Percentiles rank a stretch among this genome's conserved stretches.
Conservation (phyloP, 2,113 vertebrate species). For the Channa maculata region DNA sequence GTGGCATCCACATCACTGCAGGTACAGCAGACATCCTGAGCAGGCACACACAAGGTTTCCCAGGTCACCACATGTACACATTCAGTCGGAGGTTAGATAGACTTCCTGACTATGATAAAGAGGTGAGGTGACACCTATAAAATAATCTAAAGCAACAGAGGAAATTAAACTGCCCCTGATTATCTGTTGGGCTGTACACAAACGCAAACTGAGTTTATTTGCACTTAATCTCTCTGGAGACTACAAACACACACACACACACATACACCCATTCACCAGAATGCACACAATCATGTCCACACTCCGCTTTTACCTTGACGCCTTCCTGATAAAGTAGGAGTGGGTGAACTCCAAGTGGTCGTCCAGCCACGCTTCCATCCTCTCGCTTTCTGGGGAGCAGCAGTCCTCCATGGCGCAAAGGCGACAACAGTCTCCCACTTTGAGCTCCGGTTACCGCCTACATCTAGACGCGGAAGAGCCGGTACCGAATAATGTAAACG, state of each 20-base stretch:
- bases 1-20: neutral
- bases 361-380: conserved; percentile 96
- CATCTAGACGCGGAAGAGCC: conserved; percentile 24
- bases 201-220: conserved; percentile 4
- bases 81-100: neutral
- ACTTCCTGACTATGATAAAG: neutral
- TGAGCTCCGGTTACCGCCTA: conserved; percentile 28
- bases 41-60: neutral
- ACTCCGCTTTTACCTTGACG: conserved; percentile 86
- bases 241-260: too few species aligned
- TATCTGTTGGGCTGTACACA: conserved; percentile 12
- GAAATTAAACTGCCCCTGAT: neutral
- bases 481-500: neutral
- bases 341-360: conserved; percentile 91
- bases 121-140: conserved; percentile 17
- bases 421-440: conserved; percentile 15
- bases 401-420: conserved; percentile 82
- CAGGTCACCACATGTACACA: neutral
- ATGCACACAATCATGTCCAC: neutral
- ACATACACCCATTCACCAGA: neutral
- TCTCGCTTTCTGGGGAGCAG: conserved; percentile 77
- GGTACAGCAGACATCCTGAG: conserved; percentile 20
- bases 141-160: neutral
- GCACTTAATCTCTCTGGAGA: neutral
- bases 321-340: conserved; percentile 95